Percentiles rank a stretch among this genome's conserved stretches.
These are phyloP conservation scores for Stegodyphus dumicola DNA, from an alignment of 1,140 invertebrate species.

Conservation along the genomic window DNA sequence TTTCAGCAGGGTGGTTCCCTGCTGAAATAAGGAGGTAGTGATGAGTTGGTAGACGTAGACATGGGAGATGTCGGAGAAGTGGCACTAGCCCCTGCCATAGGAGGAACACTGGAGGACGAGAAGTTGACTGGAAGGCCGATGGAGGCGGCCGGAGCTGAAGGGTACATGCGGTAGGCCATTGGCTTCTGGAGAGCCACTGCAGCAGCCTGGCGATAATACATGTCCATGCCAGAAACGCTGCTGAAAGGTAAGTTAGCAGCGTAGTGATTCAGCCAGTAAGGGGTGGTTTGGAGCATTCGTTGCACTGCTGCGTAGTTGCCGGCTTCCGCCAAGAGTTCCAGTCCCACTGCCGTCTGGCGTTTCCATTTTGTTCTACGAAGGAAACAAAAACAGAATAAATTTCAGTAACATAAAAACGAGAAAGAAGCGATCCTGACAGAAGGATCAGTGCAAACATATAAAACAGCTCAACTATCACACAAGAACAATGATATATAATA, in stretches of 20 bases:
- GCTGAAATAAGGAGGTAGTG: slow-evolving; percentile 33
- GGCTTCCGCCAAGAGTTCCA: slow-evolving; percentile 95
- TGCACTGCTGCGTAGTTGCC: slow-evolving; percentile 97
- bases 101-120: slow-evolving; percentile 17
- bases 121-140: slow-evolving; percentile 17
- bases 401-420: neutral
- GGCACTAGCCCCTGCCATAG: neutral
- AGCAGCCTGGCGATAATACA: slow-evolving; percentile 83
- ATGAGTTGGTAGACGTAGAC: slow-evolving; percentile 27
- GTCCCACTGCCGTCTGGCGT: slow-evolving; percentile 94
- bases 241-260: slow-evolving; percentile 65
- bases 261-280: slow-evolving; percentile 76
- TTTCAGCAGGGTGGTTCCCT: slow-evolving; percentile 46
- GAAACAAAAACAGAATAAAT: slow-evolving; percentile 1
- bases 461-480: no score
- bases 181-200: slow-evolving; percentile 86
- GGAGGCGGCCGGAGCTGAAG: slow-evolving; percentile 27
- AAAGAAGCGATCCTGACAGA: no score
- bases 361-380: slow-evolving; percentile 92
- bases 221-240: slow-evolving; percentile 72
- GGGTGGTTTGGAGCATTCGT: slow-evolving; percentile 82
- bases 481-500: no score
- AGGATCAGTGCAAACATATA: no score
- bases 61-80: slow-evolving; percentile 26
- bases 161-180: slow-evolving; percentile 78